Evolutionary conservation across 1,140 invertebrate genomes (phyloP).

Genomic region (Vollenhovia emeryi): DNA sequence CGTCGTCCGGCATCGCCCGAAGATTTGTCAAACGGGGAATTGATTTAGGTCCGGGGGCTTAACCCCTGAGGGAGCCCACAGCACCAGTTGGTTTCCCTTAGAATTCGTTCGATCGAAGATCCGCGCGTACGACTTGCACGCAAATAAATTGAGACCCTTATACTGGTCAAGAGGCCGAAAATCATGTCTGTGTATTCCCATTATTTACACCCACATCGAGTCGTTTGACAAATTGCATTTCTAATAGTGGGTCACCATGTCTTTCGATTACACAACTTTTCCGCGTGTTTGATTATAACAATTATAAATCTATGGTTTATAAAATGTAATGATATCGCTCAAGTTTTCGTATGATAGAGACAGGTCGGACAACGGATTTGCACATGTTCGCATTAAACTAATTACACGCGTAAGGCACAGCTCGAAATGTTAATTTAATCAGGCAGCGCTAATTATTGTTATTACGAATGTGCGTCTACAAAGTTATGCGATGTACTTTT

Average conservation of each 20-base stretch:
- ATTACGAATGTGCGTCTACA: constrained; percentile 3
- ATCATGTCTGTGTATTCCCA: constrained; percentile 57
- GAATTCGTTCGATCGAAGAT: constrained; percentile 65
- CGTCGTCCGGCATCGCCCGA: constrained; percentile 73
- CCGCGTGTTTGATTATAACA: neutral
- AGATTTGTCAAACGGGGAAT: constrained; percentile 77
- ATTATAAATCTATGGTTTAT: neutral
- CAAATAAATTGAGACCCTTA: constrained; percentile 70
- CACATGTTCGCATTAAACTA: neutral
- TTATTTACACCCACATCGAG: neutral
- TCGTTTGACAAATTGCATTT: constrained; percentile 14
- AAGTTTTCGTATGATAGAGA: neutral
- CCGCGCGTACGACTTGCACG: constrained; percentile 50
- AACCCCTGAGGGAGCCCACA: constrained; percentile 68
- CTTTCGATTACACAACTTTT: neutral
- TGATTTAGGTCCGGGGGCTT: constrained; percentile 74
- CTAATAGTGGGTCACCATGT: neutral
- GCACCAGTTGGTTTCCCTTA: constrained; percentile 68
- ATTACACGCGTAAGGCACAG: constrained; percentile 5
- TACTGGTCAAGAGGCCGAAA: constrained; percentile 55
- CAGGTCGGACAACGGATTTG: neutral
- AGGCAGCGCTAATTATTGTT: constrained; percentile 48
- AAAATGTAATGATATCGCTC: neutral
- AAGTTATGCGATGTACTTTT: constrained; percentile 51
- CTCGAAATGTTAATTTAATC: constrained; percentile 38